These are phyloP conservation scores for Procavia capensis DNA, from an alignment of 2,113 vertebrate genomes.

Conservation along the genomic window DNA sequence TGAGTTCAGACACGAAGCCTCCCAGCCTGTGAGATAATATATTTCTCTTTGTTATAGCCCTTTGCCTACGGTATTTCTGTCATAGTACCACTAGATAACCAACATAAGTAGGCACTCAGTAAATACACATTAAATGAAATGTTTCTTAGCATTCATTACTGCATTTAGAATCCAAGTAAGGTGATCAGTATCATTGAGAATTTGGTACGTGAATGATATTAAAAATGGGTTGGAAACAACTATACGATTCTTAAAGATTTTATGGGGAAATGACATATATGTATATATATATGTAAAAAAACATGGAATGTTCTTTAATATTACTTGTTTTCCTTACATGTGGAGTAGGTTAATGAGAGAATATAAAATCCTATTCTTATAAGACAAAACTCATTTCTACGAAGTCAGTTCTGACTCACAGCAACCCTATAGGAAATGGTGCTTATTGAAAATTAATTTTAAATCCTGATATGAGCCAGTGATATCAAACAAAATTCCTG, in stretches of 20 bases:
- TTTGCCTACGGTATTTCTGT: too few species aligned
- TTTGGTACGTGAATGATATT: not conserved
- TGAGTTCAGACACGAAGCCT: too few species aligned
- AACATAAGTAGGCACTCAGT: not conserved
- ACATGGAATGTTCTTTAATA: not conserved
- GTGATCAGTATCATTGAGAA: not conserved
- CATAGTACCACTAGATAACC: too few species aligned
- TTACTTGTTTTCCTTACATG: not conserved
- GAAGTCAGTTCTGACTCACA: too few species aligned
- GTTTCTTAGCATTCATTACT: not conserved
- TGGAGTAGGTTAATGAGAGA: not conserved
- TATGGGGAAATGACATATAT: not conserved
- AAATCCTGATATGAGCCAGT: not conserved
- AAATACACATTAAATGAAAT: not conserved
- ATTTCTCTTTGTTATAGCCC: too few species aligned
- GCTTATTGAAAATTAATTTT: not conserved
- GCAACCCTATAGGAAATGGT: not conserved
- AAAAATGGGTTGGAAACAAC: not conserved
- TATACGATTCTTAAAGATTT: not conserved
- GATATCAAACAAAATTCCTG: not conserved
- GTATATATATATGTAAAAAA: slow-evolving; percentile 7
- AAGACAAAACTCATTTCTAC: too few species aligned
- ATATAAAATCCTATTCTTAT: not conserved
- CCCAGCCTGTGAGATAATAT: too few species aligned
- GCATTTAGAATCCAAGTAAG: not conserved